Base-by-base conservation (phyloP, 2,888 invertebrate genomes). In the Heteropelma amictum region DNA sequence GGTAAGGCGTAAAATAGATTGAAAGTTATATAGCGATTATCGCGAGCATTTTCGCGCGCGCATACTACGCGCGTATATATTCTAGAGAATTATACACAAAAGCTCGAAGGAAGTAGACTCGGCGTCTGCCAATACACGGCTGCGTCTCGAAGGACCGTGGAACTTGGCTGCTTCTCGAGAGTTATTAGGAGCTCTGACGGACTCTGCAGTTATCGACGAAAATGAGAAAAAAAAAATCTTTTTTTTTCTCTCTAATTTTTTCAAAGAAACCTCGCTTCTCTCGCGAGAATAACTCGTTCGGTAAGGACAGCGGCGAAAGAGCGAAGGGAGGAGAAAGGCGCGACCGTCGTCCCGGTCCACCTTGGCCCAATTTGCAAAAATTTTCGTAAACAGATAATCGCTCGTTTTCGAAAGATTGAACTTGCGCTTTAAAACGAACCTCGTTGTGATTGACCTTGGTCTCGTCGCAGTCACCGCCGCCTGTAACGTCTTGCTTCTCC, bases 401-500 rank as follows among this genome's bases (percentile, higher is more conserved):
- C 45, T 68, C 60, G 45, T 45, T 26, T 67, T 54, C 30, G 33
- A 65, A 61, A 63, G 12, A 63, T 38, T 26, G 17, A 35, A 58
- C 30, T 49, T 45, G 21, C 26, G 33, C n/a, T 23, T 12, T 56
- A 28, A 28, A 42, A 75, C 75, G 91, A 77, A 87, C 89, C 84
- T 89, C 89, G 60, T 80, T 88, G 75, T 89, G 88, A 80, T 89
- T 89, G 74, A 84, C 79, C 78, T 89, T 89, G 67, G 83, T 77
- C 58, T 89, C 88, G 49, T 88, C 88, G 69, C 81, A 85, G 65
- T 88, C 89, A 56, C 87, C 89, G 42, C 86, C 86, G 61, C 86
- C 84, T 17, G 85, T 85, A 45, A 84, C 72, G 76, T 91, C 90
- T 87, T 93, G 93, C 85, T 93, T 92, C 78, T 94, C 94, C 81